These are phyloP conservation scores for Calosoma granatense DNA, from an alignment of 1,140 invertebrate genomes.

Conservation along the genomic window DNA sequence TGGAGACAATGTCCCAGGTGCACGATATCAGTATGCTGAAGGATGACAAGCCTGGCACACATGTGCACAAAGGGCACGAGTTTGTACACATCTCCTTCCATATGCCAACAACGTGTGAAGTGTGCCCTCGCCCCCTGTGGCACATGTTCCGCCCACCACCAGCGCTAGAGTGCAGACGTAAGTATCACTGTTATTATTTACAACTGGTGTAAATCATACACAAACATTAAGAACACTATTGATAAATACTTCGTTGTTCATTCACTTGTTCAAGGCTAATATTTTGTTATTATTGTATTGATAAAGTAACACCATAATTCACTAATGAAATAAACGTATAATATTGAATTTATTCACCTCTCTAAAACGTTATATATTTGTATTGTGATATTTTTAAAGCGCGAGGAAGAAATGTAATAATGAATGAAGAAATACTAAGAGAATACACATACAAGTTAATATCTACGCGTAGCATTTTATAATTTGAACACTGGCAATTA, in stretches of 20 bases:
- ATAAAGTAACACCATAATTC: too few relatives aligned
- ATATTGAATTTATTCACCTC: too few relatives aligned
- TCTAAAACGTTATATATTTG: too few relatives aligned
- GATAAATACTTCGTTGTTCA: neutral
- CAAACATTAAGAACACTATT: neutral
- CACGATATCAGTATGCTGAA: constrained; percentile 32
- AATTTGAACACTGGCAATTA: too few relatives aligned
- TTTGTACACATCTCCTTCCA: constrained; percentile 94
- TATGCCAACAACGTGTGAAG: constrained; percentile 96
- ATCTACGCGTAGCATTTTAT: too few relatives aligned
- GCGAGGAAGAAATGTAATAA: too few relatives aligned
- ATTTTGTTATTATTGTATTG: constrained; percentile 11
- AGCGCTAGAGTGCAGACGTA: constrained; percentile 91
- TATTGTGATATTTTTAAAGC: too few relatives aligned
- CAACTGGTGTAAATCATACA: neutral
- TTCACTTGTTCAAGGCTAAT: constrained; percentile 2
- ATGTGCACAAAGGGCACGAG: constrained; percentile 90
- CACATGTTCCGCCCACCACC: constrained; percentile 94
- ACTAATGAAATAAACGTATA: too few relatives aligned
- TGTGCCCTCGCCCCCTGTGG: constrained; percentile 93
- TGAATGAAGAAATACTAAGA: too few relatives aligned
- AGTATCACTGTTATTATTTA: too few relatives aligned
- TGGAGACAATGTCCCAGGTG: constrained; percentile 40
- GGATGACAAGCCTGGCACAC: constrained; percentile 65
- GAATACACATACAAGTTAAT: too few relatives aligned